phyloP scores from a whole-genome alignment of 2,113 vertebrate species.

The Eulemur macaco region DNA sequence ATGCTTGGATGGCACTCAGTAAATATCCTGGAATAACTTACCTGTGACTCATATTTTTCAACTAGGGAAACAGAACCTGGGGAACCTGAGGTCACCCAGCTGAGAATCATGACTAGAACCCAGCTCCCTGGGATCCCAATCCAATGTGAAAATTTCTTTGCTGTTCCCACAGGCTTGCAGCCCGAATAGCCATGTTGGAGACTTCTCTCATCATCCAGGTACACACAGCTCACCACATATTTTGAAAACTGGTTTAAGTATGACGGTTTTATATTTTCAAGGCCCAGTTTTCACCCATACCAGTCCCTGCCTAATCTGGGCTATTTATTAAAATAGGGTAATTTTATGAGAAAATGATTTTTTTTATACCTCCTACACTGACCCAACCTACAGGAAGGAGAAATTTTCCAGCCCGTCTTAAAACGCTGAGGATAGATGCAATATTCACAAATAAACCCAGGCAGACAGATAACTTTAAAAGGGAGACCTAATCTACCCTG shows the following conservation, averaged over 20 bases:
- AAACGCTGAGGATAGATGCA: background rate
- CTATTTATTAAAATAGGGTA: background rate
- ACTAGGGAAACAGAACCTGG: background rate
- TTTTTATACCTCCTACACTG: background rate
- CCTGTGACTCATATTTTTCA: background rate
- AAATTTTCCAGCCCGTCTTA: background rate
- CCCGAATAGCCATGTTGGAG: fast-evolving
- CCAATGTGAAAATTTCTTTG: background rate
- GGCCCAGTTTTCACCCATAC: background rate
- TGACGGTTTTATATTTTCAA: background rate
- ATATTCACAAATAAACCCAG: background rate
- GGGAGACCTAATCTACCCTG: constrained; percentile 23
- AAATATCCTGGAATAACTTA: background rate
- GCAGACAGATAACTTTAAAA: background rate
- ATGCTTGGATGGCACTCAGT: background rate
- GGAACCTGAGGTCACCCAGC: background rate
- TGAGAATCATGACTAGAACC: background rate
- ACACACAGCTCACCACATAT: background rate
- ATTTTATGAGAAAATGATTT: background rate
- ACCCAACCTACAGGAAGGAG: background rate
- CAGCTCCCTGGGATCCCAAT: background rate
- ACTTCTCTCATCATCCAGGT: background rate
- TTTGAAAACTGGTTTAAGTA: constrained; percentile 1
- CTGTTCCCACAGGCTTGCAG: background rate
- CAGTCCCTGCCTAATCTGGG: background rate